Base-by-base conservation (phyloP, 2,113 vertebrate species). In the Gnathonemus longibarbis region DNA sequence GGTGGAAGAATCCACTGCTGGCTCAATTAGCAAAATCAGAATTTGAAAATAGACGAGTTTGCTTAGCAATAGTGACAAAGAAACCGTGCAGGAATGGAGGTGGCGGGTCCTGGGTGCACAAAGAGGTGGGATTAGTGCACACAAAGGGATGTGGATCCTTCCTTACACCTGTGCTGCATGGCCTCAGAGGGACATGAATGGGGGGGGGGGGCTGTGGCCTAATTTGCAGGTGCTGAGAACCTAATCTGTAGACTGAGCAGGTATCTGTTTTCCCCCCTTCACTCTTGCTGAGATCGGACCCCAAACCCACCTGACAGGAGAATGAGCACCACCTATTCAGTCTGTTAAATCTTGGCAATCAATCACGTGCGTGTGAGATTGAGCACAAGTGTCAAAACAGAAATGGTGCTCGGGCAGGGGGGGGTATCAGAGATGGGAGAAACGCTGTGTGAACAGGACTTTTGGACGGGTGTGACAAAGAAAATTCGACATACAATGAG, bases 291-390 rank as follows among this genome's bases (percentile, higher is more conserved):
- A 77, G 89, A 92, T 83, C 89, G 84, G 90, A 93, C 92, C 90
- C 24, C 83, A n/a, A 5, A n/a, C 45, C 19, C 83, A 84, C 5
- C 6, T 84, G 45, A 84, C 83, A 84, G 83, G 83, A 84, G 83
- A 48, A 84, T 24, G 83, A 84, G 35, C 21, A 11, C 83, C 21
- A 48, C 83, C 83, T 92, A 42, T 80, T 80, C 74, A 10, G 21
- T 19, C 83, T 84, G 21, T 19, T 48, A 45, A 94, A 94, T 93
- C 92, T 91, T 93, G 92, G 95, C 95, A 92, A 96, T 96, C 95
- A 96, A 96, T 96, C 95, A 96, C 96, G 95, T 95, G 95, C 94
- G 94, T 94, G 93, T 94, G 94, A 95, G 96, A 96, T 96, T 95
- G 95, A 94, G 94, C 93, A 88, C 92, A 89, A 91, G 95, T 96